phyloP scores from a whole-genome alignment of 2,113 vertebrate species.

The Eublepharis macularius region DNA sequence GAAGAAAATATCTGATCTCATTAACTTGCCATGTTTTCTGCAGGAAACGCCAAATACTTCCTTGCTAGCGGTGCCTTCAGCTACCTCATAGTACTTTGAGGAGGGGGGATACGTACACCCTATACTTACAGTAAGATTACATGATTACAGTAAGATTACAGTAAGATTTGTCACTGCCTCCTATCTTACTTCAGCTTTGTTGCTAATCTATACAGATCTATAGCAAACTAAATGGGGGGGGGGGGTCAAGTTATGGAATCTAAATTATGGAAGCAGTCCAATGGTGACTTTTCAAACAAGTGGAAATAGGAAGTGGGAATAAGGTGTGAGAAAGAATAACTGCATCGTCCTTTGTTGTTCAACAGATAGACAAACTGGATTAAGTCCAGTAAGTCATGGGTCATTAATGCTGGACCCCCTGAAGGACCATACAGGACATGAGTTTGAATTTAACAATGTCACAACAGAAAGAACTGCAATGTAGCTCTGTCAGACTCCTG shows the following conservation, averaged over 20 bases:
- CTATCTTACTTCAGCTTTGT: background rate
- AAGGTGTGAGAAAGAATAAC: background rate
- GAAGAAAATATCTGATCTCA: background rate
- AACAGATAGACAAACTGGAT: accelerated
- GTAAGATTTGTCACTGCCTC: background rate
- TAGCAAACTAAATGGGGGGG: background rate
- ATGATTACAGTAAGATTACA: background rate
- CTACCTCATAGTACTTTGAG: background rate
- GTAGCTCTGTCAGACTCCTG: too few species aligned
- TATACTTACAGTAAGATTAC: background rate
- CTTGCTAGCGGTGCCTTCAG: accelerated
- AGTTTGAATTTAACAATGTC: too few species aligned
- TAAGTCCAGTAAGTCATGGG: background rate
- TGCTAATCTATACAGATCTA: background rate
- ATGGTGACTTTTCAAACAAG: background rate
- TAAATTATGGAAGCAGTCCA: constrained; percentile 10
- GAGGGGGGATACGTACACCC: background rate
- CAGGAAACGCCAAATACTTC: constrained; percentile 7
- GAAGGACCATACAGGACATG: too few species aligned
- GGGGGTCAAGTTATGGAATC: constrained; percentile 38
- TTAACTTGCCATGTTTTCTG: constrained; percentile 32
- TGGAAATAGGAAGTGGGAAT: accelerated
- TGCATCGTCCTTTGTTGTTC: background rate
- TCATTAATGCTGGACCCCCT: background rate
- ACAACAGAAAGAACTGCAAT: too few species aligned